phyloP scores from a whole-genome alignment of 2,888 invertebrate genomes.

The Lucinisca nassula region DNA sequence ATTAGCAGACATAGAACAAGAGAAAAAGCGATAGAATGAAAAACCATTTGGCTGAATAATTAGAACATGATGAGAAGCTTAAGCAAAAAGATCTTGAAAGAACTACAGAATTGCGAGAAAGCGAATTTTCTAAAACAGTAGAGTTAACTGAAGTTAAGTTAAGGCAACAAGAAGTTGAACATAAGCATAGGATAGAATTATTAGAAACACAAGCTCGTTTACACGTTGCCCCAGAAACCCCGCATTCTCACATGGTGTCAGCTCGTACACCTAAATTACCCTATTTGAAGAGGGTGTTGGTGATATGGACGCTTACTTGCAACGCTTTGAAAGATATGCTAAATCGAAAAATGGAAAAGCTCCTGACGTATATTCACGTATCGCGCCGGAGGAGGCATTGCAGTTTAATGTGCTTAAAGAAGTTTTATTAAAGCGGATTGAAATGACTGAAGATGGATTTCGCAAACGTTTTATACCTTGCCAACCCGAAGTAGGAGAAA shows the following conservation, averaged over 20 bases:
- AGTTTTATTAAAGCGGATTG: constrained; percentile 17
- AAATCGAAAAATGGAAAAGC: constrained; percentile 3
- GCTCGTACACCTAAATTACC: not conserved
- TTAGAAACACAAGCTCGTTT: not conserved
- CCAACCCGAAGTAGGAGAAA: constrained; percentile 29
- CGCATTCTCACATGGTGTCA: not conserved
- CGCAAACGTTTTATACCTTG: constrained; percentile 22
- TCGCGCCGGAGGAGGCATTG: not conserved
- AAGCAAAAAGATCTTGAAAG: not conserved
- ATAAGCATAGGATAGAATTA: not conserved
- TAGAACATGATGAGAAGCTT: not conserved
- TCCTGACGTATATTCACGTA: constrained; percentile 25
- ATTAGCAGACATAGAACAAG: not conserved
- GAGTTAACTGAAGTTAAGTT: not conserved
- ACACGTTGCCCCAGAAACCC: not conserved
- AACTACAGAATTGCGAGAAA: not conserved
- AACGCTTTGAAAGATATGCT: not conserved
- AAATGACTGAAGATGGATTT: constrained; percentile 33
- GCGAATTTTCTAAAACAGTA: not conserved
- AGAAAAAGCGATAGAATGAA: not conserved
- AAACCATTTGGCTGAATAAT: not conserved
- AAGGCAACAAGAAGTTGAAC: not conserved
- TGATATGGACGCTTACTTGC: not conserved
- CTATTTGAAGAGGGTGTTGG: not conserved
- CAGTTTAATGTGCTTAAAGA: constrained; percentile 22